Evolutionary conservation across 2,113 vertebrate species (phyloP).

Genomic region (Orycteropus afer): DNA sequence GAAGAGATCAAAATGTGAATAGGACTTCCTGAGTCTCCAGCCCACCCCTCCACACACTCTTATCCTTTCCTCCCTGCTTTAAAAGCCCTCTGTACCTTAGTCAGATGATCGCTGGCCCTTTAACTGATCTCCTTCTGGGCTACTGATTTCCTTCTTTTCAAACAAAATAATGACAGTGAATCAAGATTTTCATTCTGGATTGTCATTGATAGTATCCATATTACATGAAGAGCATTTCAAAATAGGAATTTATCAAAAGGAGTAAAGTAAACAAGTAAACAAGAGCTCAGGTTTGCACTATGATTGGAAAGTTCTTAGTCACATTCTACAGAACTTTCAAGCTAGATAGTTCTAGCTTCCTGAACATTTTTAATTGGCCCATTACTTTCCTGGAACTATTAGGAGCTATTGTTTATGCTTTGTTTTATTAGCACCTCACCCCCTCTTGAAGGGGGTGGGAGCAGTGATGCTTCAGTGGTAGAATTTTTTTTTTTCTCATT

Average conservation of each 20-base stretch:
- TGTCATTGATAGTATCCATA: background rate
- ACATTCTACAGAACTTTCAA: background rate
- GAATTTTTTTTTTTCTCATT: too few species aligned
- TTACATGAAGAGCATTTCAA: constrained; percentile 25
- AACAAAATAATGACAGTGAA: background rate
- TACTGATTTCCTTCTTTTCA: constrained; percentile 20
- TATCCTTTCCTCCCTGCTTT: background rate
- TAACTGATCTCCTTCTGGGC: background rate
- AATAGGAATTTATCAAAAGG: constrained; percentile 17
- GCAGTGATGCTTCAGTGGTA: too few species aligned
- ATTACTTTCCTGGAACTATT: background rate
- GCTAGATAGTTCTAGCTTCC: background rate
- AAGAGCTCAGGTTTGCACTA: background rate
- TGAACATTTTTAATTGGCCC: background rate
- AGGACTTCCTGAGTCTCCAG: background rate
- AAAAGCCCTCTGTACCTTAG: background rate
- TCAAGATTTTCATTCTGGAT: constrained; percentile 11
- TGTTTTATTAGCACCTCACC: background rate
- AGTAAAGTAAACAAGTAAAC: background rate
- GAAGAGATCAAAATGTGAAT: background rate
- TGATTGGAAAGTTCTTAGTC: background rate
- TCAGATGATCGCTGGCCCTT: constrained; percentile 17
- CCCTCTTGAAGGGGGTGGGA: background rate
- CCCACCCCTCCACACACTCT: background rate
- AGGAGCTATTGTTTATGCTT: background rate